These are phyloP conservation scores for Sialis lutaria DNA, from an alignment of 2,888 invertebrate species.

Conservation along the genomic window DNA sequence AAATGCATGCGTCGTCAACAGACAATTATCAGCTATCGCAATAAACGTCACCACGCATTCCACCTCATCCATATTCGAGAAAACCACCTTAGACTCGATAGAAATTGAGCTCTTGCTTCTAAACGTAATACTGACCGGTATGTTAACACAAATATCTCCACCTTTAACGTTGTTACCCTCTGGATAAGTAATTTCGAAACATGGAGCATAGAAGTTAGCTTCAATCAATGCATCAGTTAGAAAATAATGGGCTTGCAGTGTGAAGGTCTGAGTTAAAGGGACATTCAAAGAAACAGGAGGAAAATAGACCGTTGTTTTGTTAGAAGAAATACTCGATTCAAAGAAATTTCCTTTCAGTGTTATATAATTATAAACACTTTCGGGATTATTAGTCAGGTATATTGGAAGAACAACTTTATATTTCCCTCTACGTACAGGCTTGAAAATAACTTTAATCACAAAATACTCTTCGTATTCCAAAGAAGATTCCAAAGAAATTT, in stretches of 20 bases:
- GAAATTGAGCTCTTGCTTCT: neutral
- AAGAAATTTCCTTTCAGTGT: neutral
- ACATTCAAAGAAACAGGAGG: neutral
- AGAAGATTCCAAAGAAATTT: neutral
- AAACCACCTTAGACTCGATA: constrained; percentile 8
- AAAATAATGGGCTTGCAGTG: neutral
- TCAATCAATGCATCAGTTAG: neutral
- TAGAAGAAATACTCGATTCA: neutral
- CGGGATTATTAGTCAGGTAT: neutral
- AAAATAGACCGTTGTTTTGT: neutral
- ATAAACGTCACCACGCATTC: constrained; percentile 10
- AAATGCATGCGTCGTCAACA: constrained; percentile 19
- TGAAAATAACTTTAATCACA: neutral
- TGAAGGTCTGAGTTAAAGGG: neutral
- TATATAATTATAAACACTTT: neutral
- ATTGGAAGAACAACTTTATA: neutral
- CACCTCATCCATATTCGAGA: constrained; percentile 10
- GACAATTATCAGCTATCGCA: constrained; percentile 19
- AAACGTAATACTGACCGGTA: neutral
- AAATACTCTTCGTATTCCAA: neutral
- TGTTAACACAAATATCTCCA: neutral
- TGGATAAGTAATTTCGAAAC: neutral
- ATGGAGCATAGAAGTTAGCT: neutral
- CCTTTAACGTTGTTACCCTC: neutral
- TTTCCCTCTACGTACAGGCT: neutral